These are phyloP conservation scores for Rotaria socialis DNA, from an alignment of 2,888 invertebrate species.

Conservation along the genomic window DNA sequence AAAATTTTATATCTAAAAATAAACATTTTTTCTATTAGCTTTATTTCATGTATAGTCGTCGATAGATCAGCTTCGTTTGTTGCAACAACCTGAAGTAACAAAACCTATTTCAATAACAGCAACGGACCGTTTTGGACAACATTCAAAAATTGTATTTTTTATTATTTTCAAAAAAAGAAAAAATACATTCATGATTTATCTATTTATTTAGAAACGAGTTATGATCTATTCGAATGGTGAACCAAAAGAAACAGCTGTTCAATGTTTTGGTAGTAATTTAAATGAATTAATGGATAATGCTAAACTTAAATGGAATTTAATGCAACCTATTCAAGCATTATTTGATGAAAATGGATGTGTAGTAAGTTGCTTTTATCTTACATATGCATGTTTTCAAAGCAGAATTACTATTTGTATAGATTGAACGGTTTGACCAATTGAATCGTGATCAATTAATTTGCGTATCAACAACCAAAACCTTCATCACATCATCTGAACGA, in stretches of 20 bases:
- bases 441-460: slow-evolving; percentile 56
- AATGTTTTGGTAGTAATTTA: slow-evolving; percentile 56
- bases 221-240: slow-evolving; percentile 57
- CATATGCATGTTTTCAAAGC: not conserved
- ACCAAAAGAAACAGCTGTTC: slow-evolving; percentile 52
- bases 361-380: slow-evolving; percentile 49
- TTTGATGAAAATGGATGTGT: slow-evolving; percentile 53
- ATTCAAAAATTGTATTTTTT: slow-evolving; percentile 53
- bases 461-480: slow-evolving; percentile 54
- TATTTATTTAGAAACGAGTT: slow-evolving; percentile 54
- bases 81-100: slow-evolving; percentile 52
- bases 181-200: too few species aligned
- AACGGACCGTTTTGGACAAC: slow-evolving; percentile 53
- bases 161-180: not conserved
- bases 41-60: not conserved
- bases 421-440: slow-evolving; percentile 53
- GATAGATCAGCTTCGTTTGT: slow-evolving; percentile 50
- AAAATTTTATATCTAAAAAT: slow-evolving; percentile 4
- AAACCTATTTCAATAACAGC: slow-evolving; percentile 48
- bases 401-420: slow-evolving; percentile 49
- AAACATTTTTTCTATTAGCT: not conserved
- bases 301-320: slow-evolving; percentile 53
- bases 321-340: slow-evolving; percentile 53
- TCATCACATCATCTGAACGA: slow-evolving; percentile 49
- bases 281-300: slow-evolving; percentile 54